phyloP scores from a whole-genome alignment of 2,888 invertebrate genomes.

The Norana najaformis region DNA sequence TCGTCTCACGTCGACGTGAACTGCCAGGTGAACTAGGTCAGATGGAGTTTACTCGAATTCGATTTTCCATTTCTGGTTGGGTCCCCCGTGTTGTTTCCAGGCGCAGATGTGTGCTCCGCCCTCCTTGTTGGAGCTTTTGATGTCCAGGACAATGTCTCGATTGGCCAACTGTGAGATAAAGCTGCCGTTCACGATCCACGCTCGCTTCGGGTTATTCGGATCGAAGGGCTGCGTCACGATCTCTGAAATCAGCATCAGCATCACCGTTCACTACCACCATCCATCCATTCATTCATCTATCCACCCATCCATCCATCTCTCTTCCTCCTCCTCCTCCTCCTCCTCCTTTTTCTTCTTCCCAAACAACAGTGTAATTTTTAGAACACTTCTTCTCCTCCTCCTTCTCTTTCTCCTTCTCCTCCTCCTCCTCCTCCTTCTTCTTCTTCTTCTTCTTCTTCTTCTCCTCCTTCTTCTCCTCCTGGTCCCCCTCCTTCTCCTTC shows the following conservation, averaged over 20 bases:
- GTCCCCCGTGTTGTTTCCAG: slow-evolving; percentile 22
- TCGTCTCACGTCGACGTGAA: background rate
- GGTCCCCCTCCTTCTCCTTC: too few species aligned
- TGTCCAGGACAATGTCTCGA: slow-evolving; percentile 26
- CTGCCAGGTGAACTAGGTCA: background rate
- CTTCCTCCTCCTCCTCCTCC: too few species aligned
- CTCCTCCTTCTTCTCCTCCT: too few species aligned
- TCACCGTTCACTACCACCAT: background rate
- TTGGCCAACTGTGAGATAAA: slow-evolving; percentile 8
- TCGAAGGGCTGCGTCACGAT: slow-evolving; percentile 28
- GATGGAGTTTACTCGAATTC: slow-evolving; percentile 24
- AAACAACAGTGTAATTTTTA: too few species aligned
- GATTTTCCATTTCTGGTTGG: slow-evolving; percentile 25
- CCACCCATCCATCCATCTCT: too few species aligned
- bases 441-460: too few species aligned
- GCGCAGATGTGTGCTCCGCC: slow-evolving; percentile 23
- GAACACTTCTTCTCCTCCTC: too few species aligned
- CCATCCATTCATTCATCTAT: too few species aligned
- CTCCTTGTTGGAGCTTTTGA: background rate
- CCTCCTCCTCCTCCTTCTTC: too few species aligned
- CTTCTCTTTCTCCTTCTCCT: too few species aligned
- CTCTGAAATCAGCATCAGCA: background rate
- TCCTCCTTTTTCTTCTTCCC: too few species aligned
- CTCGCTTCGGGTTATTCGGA: slow-evolving; percentile 25
- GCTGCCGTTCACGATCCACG: slow-evolving; percentile 27